Evolutionary conservation across 2,113 vertebrate species (phyloP), one percentile per base, ranked within the genome.

Genomic region (Ascaphus truei): DNA sequence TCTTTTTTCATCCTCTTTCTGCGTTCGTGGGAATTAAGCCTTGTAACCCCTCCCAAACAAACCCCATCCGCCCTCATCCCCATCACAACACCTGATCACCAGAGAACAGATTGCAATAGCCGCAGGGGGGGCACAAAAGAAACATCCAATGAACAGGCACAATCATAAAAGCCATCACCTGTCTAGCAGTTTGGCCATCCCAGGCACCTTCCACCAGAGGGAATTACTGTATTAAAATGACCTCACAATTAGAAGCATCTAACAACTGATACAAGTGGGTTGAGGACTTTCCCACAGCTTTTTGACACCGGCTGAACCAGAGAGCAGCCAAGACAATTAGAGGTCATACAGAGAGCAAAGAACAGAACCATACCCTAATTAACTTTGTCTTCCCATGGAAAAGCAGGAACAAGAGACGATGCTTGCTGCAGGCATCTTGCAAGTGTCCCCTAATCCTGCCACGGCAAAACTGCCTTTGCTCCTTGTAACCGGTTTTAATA

Each of bases 1-100:
- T 91, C 81, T 90, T 85, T 87, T 84, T 7, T 86, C 75, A 83
- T 85, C 83, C 80, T 84, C 78, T 52, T 76, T 80, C 81, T 77
- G 72, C 80, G 77, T 89, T 87, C 80, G 78, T 89, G 90, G 87
- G 89, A 92, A 90, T 89, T 86, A 79, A 77, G 78, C 79, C 80
- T 79, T 74, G 73, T 81, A 84, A 81, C 75, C 74, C 61, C 61
- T 65, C 68, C 74, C 69, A 69, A 79, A 83, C 76, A 58, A 75
- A 55, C 60, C 10, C 56, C 41, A 73, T 69, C 67, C 58, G 8
- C 74, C 68, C 52, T 31, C 34, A 61, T 61, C 68, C 58, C 52
- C 72, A 74, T 72, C 64, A 74, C 69, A 71, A 78, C 84, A 88
- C 85, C 88, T 87, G 86, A 89, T 77, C 74, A 68, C 72, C 53